Base-by-base conservation (phyloP, 2,113 vertebrate genomes). In the Nothoprocta perdicaria region DNA sequence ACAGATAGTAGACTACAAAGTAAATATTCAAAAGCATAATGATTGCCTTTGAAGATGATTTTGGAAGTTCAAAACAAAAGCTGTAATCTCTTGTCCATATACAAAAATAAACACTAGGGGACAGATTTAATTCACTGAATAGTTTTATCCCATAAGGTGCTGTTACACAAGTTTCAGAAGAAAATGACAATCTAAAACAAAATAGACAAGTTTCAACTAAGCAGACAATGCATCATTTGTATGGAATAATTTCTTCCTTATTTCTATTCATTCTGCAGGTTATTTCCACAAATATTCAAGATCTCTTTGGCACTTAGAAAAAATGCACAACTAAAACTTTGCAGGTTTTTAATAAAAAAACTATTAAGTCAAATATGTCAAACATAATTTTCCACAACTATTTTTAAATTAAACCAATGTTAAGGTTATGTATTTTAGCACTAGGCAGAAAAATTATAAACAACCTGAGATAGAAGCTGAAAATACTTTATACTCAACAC, bases 51-150 rank as follows among this genome's bases (percentile, higher is more conserved):
- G 57, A 86, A 66, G 55, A 55, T 35, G 53, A 84, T 67, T 92
- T 86, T 63, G 67, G 81, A 84, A 92, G 72, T 52, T 90, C 60
- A 75, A 17, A 88, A 61, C 73, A 68, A 89, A 93, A 78, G 33
- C 67, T 78, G 65, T 55, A 83, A 80, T 94, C 73, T 86, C 46
- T 53, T 86, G 53, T 62, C 50, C 69, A 21, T 58, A 38, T 26
- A 76, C 58, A 90, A 48, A 95, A 78, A 78, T 67, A 89, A 91
- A 81, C 73, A 83, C 38, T 35, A 52, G 14, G 52, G 57, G 68
- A 75, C 40, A 60, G 61, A 45, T 88, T 92, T 88, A 80, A 84
- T 31, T 58, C 4, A 78, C 77, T 73, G 35, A 1, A 22, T 89
- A 94, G 73, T 74, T 96, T 86, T 62, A 62, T 41, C 65, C 69